A percentile compares a stretch with the other conserved stretches of the same genome.
phyloP scores from a whole-genome alignment of 2,113 vertebrate genomes.

The Rhagologus leucostigma region DNA sequence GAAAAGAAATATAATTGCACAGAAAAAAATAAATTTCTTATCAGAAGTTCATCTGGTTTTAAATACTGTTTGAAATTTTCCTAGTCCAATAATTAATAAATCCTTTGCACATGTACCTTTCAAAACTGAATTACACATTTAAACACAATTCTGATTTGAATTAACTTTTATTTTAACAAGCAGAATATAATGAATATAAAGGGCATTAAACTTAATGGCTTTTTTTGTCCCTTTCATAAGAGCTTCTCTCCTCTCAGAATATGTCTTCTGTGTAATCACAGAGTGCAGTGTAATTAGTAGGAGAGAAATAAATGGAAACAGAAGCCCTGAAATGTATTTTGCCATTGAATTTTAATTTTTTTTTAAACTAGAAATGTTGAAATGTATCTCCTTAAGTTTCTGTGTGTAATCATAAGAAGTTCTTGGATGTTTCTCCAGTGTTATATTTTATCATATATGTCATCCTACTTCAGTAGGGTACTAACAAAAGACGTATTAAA shows the following conservation, averaged over 20 bases:
- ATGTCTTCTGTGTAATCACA: neutral
- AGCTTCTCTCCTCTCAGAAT: neutral
- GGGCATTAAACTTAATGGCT: neutral
- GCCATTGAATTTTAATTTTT: neutral
- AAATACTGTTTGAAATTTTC: neutral
- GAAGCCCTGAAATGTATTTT: neutral
- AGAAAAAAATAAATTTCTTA: neutral
- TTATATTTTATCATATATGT: neutral
- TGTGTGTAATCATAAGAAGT: neutral
- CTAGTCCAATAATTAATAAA: neutral
- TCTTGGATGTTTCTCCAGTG: neutral
- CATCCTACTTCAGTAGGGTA: neutral
- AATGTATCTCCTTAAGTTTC: neutral
- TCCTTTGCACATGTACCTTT: neutral
- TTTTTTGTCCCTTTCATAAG: neutral
- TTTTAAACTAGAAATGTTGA: neutral
- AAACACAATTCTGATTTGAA: neutral
- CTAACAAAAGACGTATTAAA: neutral
- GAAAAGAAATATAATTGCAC: neutral
- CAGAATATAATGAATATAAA: neutral
- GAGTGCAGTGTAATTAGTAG: neutral
- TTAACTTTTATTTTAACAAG: neutral
- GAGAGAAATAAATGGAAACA: neutral
- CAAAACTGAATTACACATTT: neutral
- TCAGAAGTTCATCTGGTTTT: neutral